These are phyloP conservation scores for Sinonovacula constricta DNA, from an alignment of 1,140 invertebrate genomes.

Conservation along the genomic window DNA sequence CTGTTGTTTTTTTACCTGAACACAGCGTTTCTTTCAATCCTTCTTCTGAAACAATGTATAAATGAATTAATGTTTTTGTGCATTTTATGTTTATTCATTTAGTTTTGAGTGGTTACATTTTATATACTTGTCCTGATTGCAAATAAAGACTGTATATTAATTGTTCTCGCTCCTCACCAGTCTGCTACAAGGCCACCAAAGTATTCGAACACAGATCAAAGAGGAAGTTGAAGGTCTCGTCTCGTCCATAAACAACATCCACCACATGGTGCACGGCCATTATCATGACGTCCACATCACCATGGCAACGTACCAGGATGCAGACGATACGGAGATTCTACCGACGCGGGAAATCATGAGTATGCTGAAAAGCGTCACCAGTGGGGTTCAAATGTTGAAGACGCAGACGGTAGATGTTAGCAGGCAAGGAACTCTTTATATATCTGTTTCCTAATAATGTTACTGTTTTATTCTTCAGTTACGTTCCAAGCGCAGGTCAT, in stretches of 20 bases:
- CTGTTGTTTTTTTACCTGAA: too few species aligned
- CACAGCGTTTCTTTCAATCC: too few species aligned
- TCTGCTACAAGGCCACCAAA: conserved; percentile 22
- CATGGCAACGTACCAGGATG: not conserved
- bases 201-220: conserved; percentile 5
- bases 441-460: too few species aligned
- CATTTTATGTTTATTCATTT: too few species aligned
- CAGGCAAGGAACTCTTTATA: conserved; percentile 6
- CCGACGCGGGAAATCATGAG: conserved; percentile 40
- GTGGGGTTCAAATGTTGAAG: conserved; percentile 32
- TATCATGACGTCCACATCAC: conserved; percentile 2
- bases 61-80: too few species aligned
- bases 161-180: too few species aligned
- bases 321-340: conserved; percentile 31
- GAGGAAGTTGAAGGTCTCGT: conserved; percentile 30
- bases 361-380: conserved; percentile 42
- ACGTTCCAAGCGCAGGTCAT: too few species aligned
- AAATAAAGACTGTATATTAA: too few species aligned
- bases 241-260: conserved; percentile 35
- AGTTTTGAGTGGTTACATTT: too few species aligned
- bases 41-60: too few species aligned
- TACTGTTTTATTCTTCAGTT: too few species aligned
- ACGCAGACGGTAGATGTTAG: conserved; percentile 16
- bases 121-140: too few species aligned
- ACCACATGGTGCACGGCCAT: conserved; percentile 41